Evolutionary conservation across 2,113 vertebrate species (phyloP), one percentile per base, ranked within the genome.

Genomic region (Seriola dumerili): DNA sequence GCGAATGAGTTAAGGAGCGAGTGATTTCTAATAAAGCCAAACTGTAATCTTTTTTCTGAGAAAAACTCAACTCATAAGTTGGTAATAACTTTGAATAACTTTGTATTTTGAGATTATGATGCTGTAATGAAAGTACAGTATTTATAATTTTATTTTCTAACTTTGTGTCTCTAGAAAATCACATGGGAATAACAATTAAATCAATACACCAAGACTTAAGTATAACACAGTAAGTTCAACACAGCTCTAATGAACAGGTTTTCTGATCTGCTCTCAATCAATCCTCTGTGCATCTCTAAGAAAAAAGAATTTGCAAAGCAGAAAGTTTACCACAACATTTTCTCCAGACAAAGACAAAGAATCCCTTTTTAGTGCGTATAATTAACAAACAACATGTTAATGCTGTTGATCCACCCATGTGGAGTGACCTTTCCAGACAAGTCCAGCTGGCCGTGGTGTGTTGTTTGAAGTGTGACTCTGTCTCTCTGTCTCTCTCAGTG

Each of bases 391-490:
- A 70, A 54, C 74, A 70, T 17, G 46, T 72, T 63, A 81, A 70
- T 36, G 32, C 40, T 16, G 63, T 40, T 72, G 76, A 81, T 75
- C 36, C 73, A 46, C 62, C 23, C 62, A 29, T 73, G 68, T 58
- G 55, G 73, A 52, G 66, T 80, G 86, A 92, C 88, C 88, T 89
- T 87, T 90, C 36, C 55, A 50, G 68, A 71, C 8, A 62, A 64
- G 73, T 85, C 86, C 85, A 76, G 77, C 67, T 88, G 78, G 73
- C 61, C 4, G 64, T 29, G 69, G 52, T 58, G 82, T 55, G 68
- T 59, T 68, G 85, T 84, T 85, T 86, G 76, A 88, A 86, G 84
- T 81, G 85, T 67, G 76, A 85, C 85, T 84, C 72, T 8, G 73
- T 63, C 66, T 74, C 65, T 12, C 4, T n/a, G 40, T 76, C 64